Evolutionary conservation across 2,888 invertebrate species (phyloP).

Genomic region (Eupeodes luniger): DNA sequence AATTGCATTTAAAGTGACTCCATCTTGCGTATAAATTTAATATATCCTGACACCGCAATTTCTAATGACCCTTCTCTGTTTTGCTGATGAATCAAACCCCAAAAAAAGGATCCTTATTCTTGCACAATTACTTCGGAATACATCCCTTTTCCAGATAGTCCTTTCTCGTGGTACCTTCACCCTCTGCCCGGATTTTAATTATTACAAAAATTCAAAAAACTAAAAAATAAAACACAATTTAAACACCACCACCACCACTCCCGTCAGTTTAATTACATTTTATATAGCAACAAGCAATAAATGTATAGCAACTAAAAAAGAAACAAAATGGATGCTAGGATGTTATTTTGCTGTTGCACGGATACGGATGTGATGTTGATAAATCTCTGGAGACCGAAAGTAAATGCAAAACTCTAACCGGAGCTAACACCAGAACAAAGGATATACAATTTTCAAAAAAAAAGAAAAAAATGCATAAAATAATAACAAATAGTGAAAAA

Average conservation of each 20-base stretch:
- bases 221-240: conserved; percentile 6
- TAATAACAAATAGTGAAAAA: not conserved
- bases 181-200: conserved; percentile 9
- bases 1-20: conserved; percentile 19
- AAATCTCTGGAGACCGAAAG: conserved; percentile 53
- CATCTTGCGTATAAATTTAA: conserved; percentile 12
- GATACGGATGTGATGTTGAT: conserved; percentile 60
- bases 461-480: not conserved
- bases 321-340: conserved; percentile 39
- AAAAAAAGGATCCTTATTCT: not conserved
- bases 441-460: conserved; percentile 1
- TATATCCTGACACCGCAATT: conserved; percentile 17
- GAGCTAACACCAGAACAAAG: conserved; percentile 48
- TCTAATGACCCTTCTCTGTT: not conserved
- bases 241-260: conserved; percentile 21
- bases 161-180: not conserved
- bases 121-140: not conserved
- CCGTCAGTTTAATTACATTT: conserved; percentile 69
- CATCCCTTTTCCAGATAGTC: not conserved
- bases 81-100: conserved; percentile 19
- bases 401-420: conserved; percentile 59
- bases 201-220: not conserved
- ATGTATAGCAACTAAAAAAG: conserved; percentile 12
- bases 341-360: conserved; percentile 60
- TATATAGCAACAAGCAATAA: conserved; percentile 61